phyloP scores from a whole-genome alignment of 2,113 vertebrate genomes.

The Microtus oregoni region DNA sequence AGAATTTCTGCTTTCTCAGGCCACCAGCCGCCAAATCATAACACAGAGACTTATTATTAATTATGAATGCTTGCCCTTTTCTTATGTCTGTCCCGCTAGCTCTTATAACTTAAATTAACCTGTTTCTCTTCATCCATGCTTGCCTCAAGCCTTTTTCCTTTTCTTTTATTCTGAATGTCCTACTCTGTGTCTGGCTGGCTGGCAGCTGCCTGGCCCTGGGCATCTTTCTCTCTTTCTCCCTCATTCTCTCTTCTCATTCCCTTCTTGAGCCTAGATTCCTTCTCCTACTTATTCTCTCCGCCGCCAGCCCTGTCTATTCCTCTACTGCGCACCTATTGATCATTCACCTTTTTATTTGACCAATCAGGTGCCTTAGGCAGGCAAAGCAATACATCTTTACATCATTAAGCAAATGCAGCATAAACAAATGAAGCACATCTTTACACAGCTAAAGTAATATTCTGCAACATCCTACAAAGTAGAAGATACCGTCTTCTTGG shows the following conservation, averaged over 20 bases:
- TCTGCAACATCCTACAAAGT: background rate
- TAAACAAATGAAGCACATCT: background rate
- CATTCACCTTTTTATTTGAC: background rate
- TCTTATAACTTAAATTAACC: background rate
- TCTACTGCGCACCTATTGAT: background rate
- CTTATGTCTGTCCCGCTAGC: background rate
- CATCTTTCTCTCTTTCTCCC: background rate
- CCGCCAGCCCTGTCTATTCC: background rate
- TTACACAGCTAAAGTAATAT: background rate
- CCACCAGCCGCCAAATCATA: background rate
- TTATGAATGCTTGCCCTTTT: background rate
- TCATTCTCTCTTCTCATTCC: background rate
- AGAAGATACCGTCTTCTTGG: background rate
- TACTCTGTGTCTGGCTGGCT: background rate
- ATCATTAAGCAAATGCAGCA: background rate
- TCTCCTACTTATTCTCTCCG: background rate
- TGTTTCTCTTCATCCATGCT: background rate
- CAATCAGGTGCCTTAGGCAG: background rate
- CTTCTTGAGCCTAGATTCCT: background rate
- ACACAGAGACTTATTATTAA: background rate
- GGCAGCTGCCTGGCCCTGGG: background rate
- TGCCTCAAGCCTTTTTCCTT: background rate
- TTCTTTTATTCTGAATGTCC: background rate
- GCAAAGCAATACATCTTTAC: background rate
- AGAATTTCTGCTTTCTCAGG: background rate